Evolutionary conservation across 2,888 invertebrate species (phyloP), one percentile per base, ranked within the genome.

Genomic region (Pinctada fucata): DNA sequence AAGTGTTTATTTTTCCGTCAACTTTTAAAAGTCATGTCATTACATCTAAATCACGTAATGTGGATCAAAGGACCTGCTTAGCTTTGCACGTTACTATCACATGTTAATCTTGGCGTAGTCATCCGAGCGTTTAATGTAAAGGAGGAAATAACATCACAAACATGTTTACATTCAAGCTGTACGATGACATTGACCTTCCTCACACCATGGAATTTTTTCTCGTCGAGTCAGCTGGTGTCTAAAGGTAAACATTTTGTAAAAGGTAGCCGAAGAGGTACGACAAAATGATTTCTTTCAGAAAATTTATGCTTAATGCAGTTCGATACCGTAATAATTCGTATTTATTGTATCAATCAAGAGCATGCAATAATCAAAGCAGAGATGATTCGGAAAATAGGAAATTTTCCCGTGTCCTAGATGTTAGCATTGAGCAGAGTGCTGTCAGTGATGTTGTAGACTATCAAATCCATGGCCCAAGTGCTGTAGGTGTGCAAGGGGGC

Each of bases 381-480:
- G 58, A 58, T 6, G 13, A 58, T 6, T 6, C 58, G 8, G 58
- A 58, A 10, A 58, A 6, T 6, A 6, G 8, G 8, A 10, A 13
- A 10, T 6, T 58, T 10, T 58, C 58, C 6, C 6, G 13, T 58
- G 58, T 58, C 6, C 58, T 58, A 10, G 13, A 58, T 58, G 58
- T 58, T 58, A 6, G 13, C 6, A 6, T 58, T 58, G 58, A 13
- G 13, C 58, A 16, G 63, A 47, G 16, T n/a, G 69, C 69, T 63
- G 63, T 78, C 16, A 67, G 69, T 47, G 73, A 68, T 31, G 73
- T 72, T 45, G 48, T 80, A 16, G 78, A 78, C 48, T 80, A 71
- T 68, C 78, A 77, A 47, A 72, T 78, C 5, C 80, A 80, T 45
- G 80, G 80, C 3, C 77, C 80, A 4, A 80, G 80, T 49, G 3